Evolutionary conservation across 2,888 invertebrate species (phyloP).

Genomic region (Morinoia aosen): DNA sequence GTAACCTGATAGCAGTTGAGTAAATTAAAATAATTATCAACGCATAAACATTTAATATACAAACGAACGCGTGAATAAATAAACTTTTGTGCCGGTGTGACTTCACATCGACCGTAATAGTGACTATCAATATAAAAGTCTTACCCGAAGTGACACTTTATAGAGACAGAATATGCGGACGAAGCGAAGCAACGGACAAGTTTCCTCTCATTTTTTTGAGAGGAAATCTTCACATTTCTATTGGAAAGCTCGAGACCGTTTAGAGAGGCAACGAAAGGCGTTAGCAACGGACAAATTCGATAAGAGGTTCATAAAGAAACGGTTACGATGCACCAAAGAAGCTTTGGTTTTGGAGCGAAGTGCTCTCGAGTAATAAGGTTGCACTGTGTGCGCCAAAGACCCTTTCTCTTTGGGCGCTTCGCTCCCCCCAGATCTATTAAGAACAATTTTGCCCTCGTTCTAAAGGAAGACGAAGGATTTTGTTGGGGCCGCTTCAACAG

Average conservation of each 20-base stretch:
- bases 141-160: background rate
- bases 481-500: conserved; percentile 41
- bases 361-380: conserved; percentile 26
- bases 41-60: no score
- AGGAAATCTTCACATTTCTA: conserved; percentile 14
- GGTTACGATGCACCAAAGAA: conserved; percentile 31
- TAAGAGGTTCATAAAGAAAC: conserved; percentile 48
- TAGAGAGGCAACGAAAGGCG: conserved; percentile 30
- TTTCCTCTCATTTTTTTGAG: background rate
- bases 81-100: background rate
- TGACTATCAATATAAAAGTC: background rate
- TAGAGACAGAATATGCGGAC: background rate
- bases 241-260: conserved; percentile 6
- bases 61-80: background rate
- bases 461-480: conserved; percentile 49
- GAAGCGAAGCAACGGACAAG: background rate
- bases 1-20: no score
- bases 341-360: conserved; percentile 19
- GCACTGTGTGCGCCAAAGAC: background rate
- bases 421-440: conserved; percentile 31
- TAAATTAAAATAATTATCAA: no score
- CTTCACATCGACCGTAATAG: background rate
- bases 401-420: background rate
- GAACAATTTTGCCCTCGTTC: conserved; percentile 46
- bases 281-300: conserved; percentile 51